Base-by-base conservation (phyloP, 2,888 invertebrate species). In the Andrena fulva region DNA sequence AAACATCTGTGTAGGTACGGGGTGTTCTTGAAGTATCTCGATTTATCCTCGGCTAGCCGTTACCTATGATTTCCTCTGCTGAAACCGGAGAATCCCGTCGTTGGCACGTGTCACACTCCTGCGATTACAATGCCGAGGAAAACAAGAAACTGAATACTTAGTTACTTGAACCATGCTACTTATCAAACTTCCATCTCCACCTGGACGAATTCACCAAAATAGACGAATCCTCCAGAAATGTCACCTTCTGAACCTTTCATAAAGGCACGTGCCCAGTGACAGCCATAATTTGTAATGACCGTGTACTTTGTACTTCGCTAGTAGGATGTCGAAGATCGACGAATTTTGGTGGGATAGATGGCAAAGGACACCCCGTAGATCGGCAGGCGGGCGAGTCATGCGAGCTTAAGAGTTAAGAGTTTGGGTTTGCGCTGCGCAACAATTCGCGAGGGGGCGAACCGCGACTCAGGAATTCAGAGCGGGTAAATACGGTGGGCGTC, bases 1-100 rank as follows among this genome's bases (percentile, higher is more conserved):
- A 92, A 93, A 93, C 92, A 92, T 92, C 92, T 93, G 92, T 92
- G 87, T 92, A 92, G 90, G 91, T 92, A 93, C 90, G 91, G 92
- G 92, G 93, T 93, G 93, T 93, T 90, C 92, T 90, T 90, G 90
- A 93, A 93, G 91, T 92, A 91, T 85, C 86, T 85, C 86, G 86
- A 88, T 85, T 81, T 84, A 80, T 83, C 83, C 85, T 88, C 78
- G 60, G 62, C 33, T 33, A 54, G 29, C 64, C 71, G 20, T 20
- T 10, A 20, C 24, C 20, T 10, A 56, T 24, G 10, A 24, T 24
- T 24, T 56, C 10, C 10, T 56, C 20, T 10, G 8, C 10, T 56
- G 24, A 56, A 56, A 56, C 24, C 56, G 48, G 31, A 67, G 24
- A 35, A 67, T 69, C 60, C 70, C 27, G 20, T 5, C 3, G 3